phyloP scores from a whole-genome alignment of 2,888 invertebrate species.

The Cepaea hortensis region DNA sequence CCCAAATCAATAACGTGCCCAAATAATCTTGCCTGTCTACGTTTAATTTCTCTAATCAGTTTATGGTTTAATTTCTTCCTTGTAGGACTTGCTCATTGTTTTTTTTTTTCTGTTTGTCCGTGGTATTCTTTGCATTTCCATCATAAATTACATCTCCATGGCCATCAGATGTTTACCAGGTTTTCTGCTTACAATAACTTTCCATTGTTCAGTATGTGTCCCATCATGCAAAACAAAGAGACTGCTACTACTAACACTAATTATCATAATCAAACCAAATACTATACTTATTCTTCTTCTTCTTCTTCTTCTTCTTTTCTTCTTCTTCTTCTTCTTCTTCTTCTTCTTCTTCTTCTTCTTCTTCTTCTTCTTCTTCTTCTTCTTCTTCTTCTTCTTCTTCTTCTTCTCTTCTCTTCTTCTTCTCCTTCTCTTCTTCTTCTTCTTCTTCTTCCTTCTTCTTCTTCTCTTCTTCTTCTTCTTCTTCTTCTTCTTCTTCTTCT shows the following conservation, averaged over 20 bases:
- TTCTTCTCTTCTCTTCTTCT: not conserved
- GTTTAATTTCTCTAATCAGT: too few relatives aligned
- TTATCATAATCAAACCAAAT: not conserved
- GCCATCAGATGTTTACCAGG: too few relatives aligned
- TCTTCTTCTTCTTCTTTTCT: not conserved
- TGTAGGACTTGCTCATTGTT: too few relatives aligned
- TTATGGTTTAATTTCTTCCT: too few relatives aligned
- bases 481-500: not conserved
- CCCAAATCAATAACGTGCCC: too few relatives aligned
- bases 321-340: not conserved
- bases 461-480: not conserved
- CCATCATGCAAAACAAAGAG: not conserved
- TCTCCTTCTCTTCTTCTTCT: not conserved
- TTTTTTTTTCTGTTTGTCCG: too few relatives aligned
- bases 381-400: not conserved
- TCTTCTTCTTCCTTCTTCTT: not conserved
- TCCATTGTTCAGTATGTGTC: too few relatives aligned
- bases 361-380: not conserved
- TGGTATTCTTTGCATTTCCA: too few relatives aligned
- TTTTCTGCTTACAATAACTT: too few relatives aligned
- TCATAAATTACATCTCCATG: not conserved
- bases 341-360: not conserved
- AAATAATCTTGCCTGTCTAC: too few relatives aligned
- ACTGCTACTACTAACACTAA: not conserved
- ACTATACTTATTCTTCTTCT: not conserved